These are phyloP conservation scores for Sitobion miscanthi DNA, from an alignment of 1,140 invertebrate genomes.

Conservation along the genomic window DNA sequence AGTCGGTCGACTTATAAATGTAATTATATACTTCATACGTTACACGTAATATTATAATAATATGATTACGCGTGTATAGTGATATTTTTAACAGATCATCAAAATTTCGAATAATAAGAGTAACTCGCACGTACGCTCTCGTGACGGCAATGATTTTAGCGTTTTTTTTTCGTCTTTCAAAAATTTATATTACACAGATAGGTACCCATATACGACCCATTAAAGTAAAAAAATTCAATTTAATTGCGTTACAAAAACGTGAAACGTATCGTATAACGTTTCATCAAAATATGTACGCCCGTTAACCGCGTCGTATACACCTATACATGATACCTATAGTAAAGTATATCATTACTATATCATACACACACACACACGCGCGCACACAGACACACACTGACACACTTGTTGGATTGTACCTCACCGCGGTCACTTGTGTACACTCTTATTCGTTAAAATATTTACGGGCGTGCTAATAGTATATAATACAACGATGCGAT, in stretches of 20 bases:
- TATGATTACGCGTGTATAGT: neutral
- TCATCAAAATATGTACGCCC: neutral
- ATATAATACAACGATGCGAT: neutral
- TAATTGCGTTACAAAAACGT: neutral
- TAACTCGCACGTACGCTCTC: neutral
- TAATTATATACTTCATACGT: neutral
- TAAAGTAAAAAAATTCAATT: neutral
- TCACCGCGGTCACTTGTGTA: neutral
- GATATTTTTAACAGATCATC: neutral
- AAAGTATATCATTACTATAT: slow-evolving; percentile 13
- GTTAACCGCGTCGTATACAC: neutral
- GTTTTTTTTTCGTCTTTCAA: neutral
- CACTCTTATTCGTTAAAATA: neutral
- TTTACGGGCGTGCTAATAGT: neutral
- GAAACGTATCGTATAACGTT: neutral
- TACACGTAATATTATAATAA: neutral
- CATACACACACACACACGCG: neutral
- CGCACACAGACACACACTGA: no score
- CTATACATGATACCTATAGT: neutral
- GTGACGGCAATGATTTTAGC: neutral
- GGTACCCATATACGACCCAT: neutral
- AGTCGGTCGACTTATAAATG: neutral
- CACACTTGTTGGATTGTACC: neutral
- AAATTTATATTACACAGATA: neutral
- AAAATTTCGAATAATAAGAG: neutral